These are phyloP conservation scores for Scaptomyza flava DNA, from an alignment of 2,888 invertebrate species.

Conservation along the genomic window DNA sequence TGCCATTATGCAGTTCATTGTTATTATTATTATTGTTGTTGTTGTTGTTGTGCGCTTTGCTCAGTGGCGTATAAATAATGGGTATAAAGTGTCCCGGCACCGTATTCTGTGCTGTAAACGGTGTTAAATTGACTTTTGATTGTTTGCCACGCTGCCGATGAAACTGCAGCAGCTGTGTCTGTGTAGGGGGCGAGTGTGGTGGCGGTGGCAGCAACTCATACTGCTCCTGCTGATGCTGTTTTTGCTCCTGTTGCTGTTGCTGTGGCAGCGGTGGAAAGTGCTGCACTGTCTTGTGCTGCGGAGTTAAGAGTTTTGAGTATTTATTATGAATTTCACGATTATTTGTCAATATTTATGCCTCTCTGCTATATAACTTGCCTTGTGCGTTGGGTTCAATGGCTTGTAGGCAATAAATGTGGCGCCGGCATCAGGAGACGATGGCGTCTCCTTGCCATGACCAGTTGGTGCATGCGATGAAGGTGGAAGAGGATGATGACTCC, in stretches of 20 bases:
- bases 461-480: constrained; percentile 25
- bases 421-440: constrained; percentile 52
- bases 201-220: constrained; percentile 60
- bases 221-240: constrained; percentile 48
- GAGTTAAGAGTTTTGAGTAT: constrained; percentile 14
- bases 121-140: constrained; percentile 85
- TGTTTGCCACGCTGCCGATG: constrained; percentile 77
- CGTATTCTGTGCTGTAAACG: constrained; percentile 86
- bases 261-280: constrained; percentile 77
- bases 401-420: constrained; percentile 74
- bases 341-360: constrained; percentile 50
- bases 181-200: constrained; percentile 17
- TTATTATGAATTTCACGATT: constrained; percentile 62
- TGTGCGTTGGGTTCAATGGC: constrained; percentile 66
- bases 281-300: constrained; percentile 81
- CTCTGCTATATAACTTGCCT: constrained; percentile 60
- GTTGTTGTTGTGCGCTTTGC: constrained; percentile 53
- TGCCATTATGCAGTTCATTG: constrained; percentile 57
- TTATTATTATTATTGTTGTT: constrained; percentile 46
- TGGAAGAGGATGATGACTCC: constrained; percentile 50
- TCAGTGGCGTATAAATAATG: constrained; percentile 84
- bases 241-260: constrained; percentile 34
- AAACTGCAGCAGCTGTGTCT: constrained; percentile 41
- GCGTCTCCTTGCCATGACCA: constrained; percentile 54
- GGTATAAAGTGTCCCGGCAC: constrained; percentile 86